A percentile compares a stretch with the other conserved stretches of the same genome.
Conservation (phyloP, 2,113 vertebrate genomes). For the Hydropotes inermis region DNA sequence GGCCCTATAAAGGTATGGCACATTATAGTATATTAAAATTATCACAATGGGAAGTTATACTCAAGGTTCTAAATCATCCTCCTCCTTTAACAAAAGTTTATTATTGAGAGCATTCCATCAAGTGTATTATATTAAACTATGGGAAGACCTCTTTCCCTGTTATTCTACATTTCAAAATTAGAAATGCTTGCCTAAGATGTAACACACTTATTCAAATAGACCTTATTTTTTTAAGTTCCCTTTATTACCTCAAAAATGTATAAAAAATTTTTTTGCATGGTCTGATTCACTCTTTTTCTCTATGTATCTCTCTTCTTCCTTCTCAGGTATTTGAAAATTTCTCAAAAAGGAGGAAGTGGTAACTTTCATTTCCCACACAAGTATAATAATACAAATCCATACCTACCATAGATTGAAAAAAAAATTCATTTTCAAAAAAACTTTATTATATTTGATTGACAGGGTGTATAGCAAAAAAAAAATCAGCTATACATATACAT, state of each 20-base stretch:
- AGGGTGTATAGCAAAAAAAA: background rate
- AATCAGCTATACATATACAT: background rate
- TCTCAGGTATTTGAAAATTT: background rate
- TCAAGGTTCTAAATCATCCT: background rate
- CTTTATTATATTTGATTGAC: background rate
- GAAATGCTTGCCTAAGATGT: background rate
- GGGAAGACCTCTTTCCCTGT: background rate
- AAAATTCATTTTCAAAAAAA: background rate
- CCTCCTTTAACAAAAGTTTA: background rate
- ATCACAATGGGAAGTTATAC: background rate
- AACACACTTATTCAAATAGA: background rate
- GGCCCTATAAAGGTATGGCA: background rate
- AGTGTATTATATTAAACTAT: background rate
- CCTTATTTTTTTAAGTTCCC: background rate
- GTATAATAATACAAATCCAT: slow-evolving; percentile 22
- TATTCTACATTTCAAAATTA: background rate
- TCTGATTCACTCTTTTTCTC: background rate
- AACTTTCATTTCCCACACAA: slow-evolving; percentile 45
- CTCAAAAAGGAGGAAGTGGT: background rate
- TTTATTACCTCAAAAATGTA: background rate
- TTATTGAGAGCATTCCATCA: background rate
- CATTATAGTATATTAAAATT: background rate
- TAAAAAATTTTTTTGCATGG: background rate
- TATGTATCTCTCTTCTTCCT: background rate
- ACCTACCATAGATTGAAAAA: background rate